Conservation (phyloP, 1,140 invertebrate species). For the Drosophila ambigua region DNA sequence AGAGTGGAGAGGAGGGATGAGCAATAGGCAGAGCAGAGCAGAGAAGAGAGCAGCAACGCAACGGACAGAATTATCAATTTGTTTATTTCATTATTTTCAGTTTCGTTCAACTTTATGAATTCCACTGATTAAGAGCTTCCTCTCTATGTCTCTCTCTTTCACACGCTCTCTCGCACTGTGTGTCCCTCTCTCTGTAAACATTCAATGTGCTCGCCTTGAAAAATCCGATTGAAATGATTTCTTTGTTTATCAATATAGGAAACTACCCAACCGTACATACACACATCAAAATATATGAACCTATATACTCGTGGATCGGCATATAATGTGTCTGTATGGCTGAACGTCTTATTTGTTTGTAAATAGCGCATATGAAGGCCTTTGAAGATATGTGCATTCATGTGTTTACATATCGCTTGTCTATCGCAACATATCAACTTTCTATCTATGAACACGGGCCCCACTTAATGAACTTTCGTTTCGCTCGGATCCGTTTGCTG, state of each 20-base stretch:
- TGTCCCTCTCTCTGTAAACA: constrained; percentile 61
- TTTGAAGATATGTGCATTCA: constrained; percentile 41
- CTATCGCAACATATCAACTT: constrained; percentile 45
- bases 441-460: constrained; percentile 54
- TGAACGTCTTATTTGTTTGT: constrained; percentile 55
- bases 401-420: constrained; percentile 14
- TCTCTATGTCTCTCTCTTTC: constrained; percentile 3
- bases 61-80: constrained; percentile 20
- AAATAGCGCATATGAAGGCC: constrained; percentile 66
- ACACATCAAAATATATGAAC: constrained; percentile 32
- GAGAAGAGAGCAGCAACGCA: constrained; percentile 2
- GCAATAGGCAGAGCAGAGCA: constrained; percentile 13
- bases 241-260: constrained; percentile 63
- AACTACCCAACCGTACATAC: constrained; percentile 22
- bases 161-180: neutral
- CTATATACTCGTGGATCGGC: constrained; percentile 15
- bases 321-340: constrained; percentile 34
- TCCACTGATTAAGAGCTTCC: constrained; percentile 48
- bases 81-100: constrained; percentile 35
- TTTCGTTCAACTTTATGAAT: constrained; percentile 59
- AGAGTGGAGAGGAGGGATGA: neutral
- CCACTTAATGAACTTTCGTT: constrained; percentile 71
- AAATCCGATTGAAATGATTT: constrained; percentile 64
- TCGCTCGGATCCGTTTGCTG: constrained; percentile 58
- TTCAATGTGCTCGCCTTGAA: constrained; percentile 53